Base-by-base conservation (phyloP, 2,797 vertebrate genomes). In the Bradypus variegatus region DNA sequence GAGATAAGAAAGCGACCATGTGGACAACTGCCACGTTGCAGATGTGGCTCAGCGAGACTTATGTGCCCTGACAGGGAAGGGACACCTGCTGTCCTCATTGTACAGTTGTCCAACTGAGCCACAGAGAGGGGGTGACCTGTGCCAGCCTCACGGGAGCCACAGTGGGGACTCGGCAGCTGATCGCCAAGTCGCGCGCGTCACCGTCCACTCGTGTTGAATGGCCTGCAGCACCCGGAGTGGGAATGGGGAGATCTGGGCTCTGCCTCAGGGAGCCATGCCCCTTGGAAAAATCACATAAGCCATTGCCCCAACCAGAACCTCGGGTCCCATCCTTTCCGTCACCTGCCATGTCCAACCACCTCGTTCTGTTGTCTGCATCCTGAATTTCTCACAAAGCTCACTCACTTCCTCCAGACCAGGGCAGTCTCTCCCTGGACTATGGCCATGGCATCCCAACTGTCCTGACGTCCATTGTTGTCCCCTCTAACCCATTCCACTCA, bases 171-270 rank as follows among this genome's bases (percentile, higher is more conserved):
- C 6, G n/a, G 89, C 15, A 14, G 3, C n/a, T 16, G 2, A 69
- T 50, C 3, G 1, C 16, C 5, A n/a, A 36, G 31, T 16, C 16
- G 15, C 0, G 2, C 14, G 18, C 9, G 1, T 0, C 16, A 14
- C 27, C 12, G 12, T 48, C 3, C 1, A 1, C 27, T 11, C 0
- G 14, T 1, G 8, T 6, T 0, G 0, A 31, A 33, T 6, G 48
- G 65, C 11, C 36, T 6, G 36, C 65, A 62, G 12, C 2, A 8
- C 12, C 1, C 0, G 21, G 1, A 7, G 25, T 0, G 4, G 19
- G 29, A 21, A 11, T 0, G 19, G 0, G 31, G 4, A 16, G n/a
- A 27, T 1, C 1, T 6, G 10, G 62, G 18, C n/a, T 69, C 75
- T 11, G 23, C 6, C 29, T 19, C 10, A 9, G 31, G 3, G 29